These are phyloP conservation scores for Leptopterna dolabrata DNA, from an alignment of 2,888 invertebrate genomes.

Conservation along the genomic window DNA sequence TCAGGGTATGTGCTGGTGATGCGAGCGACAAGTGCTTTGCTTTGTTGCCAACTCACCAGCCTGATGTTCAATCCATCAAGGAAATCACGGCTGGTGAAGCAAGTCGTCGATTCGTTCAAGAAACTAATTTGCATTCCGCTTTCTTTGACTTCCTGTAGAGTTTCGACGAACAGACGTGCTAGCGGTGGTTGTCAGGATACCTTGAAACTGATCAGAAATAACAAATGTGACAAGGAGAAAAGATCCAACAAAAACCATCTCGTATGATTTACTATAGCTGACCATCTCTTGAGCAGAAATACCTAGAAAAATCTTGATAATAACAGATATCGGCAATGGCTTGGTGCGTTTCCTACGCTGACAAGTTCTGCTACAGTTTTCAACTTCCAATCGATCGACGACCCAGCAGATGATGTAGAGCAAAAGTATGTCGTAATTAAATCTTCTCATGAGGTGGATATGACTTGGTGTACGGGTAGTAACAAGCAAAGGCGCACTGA, in stretches of 20 bases:
- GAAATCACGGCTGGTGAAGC: not conserved
- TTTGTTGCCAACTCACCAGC: not conserved
- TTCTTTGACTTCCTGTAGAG: not conserved
- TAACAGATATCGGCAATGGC: not conserved
- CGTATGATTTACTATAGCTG: not conserved
- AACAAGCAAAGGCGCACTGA: not conserved
- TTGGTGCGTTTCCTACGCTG: not conserved
- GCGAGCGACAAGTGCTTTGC: not conserved
- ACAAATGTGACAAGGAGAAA: not conserved
- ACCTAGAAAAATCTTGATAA: not conserved
- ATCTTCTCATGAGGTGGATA: not conserved
- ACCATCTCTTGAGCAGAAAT: not conserved
- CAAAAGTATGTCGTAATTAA: not conserved
- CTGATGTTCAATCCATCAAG: not conserved
- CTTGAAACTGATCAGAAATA: not conserved
- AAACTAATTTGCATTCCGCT: not conserved
- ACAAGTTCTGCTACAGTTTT: not conserved
- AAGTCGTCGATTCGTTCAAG: not conserved
- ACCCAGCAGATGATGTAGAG: not conserved
- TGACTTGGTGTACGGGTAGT: not conserved
- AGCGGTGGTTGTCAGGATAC: not conserved
- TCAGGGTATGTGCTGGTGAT: not conserved
- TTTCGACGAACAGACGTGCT: not conserved
- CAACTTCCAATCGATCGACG: not conserved
- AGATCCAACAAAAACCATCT: not conserved